Evolutionary conservation across 2,888 invertebrate genomes (phyloP).

Genomic region (Pachydiplax longipennis): DNA sequence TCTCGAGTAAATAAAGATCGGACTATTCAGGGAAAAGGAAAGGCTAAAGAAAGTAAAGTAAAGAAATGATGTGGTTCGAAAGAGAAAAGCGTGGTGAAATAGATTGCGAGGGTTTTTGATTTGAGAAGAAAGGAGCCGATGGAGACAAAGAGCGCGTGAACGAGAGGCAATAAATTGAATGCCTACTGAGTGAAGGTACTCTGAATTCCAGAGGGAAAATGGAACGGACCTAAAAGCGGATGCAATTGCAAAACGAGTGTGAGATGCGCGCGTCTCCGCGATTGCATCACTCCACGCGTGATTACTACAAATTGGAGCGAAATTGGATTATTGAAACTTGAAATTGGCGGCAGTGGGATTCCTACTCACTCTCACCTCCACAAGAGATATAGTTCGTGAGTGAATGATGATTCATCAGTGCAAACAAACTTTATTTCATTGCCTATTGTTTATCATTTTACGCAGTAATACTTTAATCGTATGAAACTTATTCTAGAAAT

Average conservation of each 20-base stretch:
- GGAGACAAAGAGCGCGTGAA: background rate
- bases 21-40: background rate
- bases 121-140: background rate
- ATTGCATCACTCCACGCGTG: background rate
- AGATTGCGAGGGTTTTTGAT: background rate
- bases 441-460: too few species aligned
- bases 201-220: background rate
- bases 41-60: background rate
- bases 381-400: too few species aligned
- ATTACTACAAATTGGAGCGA: background rate
- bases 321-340: background rate
- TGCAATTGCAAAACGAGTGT: background rate
- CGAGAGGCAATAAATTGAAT: background rate
- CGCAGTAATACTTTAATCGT: too few species aligned
- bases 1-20: background rate
- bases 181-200: conserved; percentile 17
- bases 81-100: background rate
- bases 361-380: background rate
- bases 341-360: background rate
- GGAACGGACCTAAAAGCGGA: conserved; percentile 33
- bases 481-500: too few species aligned
- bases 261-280: conserved; percentile 4
- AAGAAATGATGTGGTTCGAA: background rate
- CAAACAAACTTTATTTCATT: too few species aligned
- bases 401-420: too few species aligned